Conservation (phyloP, 2,888 invertebrate genomes). For the Altica lythri region DNA sequence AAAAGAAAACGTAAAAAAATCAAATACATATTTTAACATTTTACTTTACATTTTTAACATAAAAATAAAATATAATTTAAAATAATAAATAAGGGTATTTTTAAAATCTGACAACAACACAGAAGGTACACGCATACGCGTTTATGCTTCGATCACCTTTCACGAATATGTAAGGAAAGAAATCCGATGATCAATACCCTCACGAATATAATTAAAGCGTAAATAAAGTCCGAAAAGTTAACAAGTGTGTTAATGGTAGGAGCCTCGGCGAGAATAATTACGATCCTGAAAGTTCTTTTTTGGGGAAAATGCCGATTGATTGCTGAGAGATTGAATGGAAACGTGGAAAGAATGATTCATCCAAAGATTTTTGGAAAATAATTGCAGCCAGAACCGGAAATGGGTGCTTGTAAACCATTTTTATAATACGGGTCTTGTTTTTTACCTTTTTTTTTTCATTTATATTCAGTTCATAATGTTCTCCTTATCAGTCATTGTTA, state of each 20-base stretch:
- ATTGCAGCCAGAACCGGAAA: constrained; percentile 3
- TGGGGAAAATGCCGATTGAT: constrained; percentile 19
- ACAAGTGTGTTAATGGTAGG: constrained; percentile 33
- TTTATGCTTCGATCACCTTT: constrained; percentile 11
- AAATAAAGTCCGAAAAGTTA: constrained; percentile 34
- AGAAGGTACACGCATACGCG: neutral
- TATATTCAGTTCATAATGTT: too few species aligned
- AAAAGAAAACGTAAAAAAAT: too few species aligned
- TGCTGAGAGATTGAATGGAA: constrained; percentile 21
- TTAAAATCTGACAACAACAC: too few species aligned
- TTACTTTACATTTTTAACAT: too few species aligned
- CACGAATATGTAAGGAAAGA: constrained; percentile 16
- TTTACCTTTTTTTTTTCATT: too few species aligned
- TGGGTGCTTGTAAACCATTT: neutral
- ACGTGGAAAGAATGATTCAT: constrained; percentile 19
- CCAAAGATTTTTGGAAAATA: constrained; percentile 18
- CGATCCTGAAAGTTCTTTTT: constrained; percentile 21
- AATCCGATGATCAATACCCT: constrained; percentile 23
- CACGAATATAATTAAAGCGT: constrained; percentile 24
- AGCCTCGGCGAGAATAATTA: constrained; percentile 26
- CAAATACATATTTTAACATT: too few species aligned
- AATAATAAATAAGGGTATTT: too few species aligned
- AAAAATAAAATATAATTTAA: too few species aligned
- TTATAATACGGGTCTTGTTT: too few species aligned
- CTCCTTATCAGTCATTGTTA: too few species aligned